These are phyloP conservation scores for Parnassius mnemosyne DNA, from an alignment of 2,888 invertebrate genomes.

Conservation along the genomic window DNA sequence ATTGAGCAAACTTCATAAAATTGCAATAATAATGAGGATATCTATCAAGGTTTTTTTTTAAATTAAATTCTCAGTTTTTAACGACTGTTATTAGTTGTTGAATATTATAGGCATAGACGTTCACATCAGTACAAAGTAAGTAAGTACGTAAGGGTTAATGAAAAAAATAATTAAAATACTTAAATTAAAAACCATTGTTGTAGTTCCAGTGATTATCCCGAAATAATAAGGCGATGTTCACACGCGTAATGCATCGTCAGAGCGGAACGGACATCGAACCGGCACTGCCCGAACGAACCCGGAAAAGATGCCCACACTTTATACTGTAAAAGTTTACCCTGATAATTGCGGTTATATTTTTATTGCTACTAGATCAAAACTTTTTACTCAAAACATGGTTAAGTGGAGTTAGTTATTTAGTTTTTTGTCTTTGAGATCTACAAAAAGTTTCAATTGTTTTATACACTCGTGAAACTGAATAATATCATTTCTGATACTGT, in stretches of 20 bases:
- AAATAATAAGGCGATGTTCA: slow-evolving; percentile 40
- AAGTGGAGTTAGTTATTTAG: no score
- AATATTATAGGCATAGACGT: neutral
- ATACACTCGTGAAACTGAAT: no score
- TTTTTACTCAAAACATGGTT: no score
- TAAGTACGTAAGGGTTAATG: neutral
- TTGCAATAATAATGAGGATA: neutral
- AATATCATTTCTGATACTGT: no score
- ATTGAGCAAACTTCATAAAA: neutral
- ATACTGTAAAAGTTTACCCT: neutral
- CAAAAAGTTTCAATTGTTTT: no score
- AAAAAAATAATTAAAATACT: neutral
- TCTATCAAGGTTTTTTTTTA: no score
- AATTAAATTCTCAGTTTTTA: no score
- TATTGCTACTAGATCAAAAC: neutral
- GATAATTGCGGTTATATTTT: slow-evolving; percentile 14
- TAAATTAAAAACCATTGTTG: slow-evolving; percentile 22
- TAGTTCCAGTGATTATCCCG: slow-evolving; percentile 22
- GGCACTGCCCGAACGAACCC: slow-evolving; percentile 21
- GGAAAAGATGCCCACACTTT: slow-evolving; percentile 17
- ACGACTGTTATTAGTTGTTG: neutral
- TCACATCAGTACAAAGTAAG: neutral
- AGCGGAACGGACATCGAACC: slow-evolving; percentile 49
- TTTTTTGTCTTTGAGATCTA: no score
- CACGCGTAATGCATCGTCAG: slow-evolving; percentile 39